Evolutionary conservation across 2,888 invertebrate species (phyloP).

Genomic region (Electrophaes corylata): DNA sequence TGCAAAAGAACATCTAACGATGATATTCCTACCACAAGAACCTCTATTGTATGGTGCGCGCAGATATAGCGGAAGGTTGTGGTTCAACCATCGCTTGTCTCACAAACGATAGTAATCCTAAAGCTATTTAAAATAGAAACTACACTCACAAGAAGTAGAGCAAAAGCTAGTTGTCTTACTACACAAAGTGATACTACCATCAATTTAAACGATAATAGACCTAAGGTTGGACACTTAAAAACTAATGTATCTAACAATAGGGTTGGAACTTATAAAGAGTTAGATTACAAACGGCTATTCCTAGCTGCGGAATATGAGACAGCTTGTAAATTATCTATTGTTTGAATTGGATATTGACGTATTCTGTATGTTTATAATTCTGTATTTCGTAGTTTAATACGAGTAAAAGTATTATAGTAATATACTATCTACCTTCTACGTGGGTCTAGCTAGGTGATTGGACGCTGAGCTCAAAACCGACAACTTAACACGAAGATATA

Average conservation of each 20-base stretch:
- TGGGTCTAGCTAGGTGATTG: too few relatives aligned
- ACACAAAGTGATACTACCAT: slow-evolving; percentile 8
- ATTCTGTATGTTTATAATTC: slow-evolving; percentile 1
- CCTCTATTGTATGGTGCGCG: slow-evolving; percentile 42
- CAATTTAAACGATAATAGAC: slow-evolving; percentile 35
- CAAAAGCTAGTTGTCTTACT: slow-evolving; percentile 1
- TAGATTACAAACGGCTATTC: slow-evolving; percentile 57
- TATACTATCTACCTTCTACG: too few relatives aligned
- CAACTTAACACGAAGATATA: too few relatives aligned
- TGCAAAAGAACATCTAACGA: slow-evolving; percentile 13
- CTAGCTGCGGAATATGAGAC: slow-evolving; percentile 55
- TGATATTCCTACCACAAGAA: slow-evolving; percentile 14
- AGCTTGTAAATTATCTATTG: slow-evolving; percentile 20
- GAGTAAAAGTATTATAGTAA: too few relatives aligned
- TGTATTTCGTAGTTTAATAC: not conserved
- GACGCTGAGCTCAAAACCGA: too few relatives aligned
- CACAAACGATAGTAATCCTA: slow-evolving; percentile 37
- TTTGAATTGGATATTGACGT: slow-evolving; percentile 8
- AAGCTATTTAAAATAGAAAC: slow-evolving; percentile 19
- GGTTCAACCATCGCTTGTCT: slow-evolving; percentile 45
- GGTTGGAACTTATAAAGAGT: slow-evolving; percentile 48
- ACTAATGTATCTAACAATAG: slow-evolving; percentile 25
- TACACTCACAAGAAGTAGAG: slow-evolving; percentile 19
- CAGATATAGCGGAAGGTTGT: slow-evolving; percentile 63
- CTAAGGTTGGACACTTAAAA: slow-evolving; percentile 43